Evolutionary conservation across 1,140 invertebrate genomes (phyloP), one percentile per base, ranked within the genome.

Genomic region (Chlorops oryzae): DNA sequence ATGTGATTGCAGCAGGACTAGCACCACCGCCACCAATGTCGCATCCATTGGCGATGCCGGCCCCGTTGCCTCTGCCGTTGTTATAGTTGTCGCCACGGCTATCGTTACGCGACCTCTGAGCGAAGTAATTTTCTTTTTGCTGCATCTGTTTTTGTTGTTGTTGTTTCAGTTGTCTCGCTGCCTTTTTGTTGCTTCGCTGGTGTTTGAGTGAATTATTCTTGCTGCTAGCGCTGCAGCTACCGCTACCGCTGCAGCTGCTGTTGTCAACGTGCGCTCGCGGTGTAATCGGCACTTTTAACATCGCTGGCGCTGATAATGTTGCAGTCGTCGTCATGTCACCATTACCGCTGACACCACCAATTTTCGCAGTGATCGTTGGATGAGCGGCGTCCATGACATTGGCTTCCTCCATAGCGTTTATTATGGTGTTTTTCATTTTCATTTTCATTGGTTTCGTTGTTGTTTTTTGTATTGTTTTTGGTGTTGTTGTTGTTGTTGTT

Each of bases 401-500:
- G n/a, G n/a, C n/a, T n/a, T n/a, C n/a, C n/a, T n/a, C n/a, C n/a
- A n/a, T n/a, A n/a, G n/a, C n/a, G n/a, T n/a, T n/a, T n/a, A n/a
- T n/a, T n/a, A n/a, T n/a, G n/a, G n/a, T n/a, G n/a, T n/a, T n/a
- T n/a, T 23, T 15, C 25, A 17, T 17, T 47, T 27, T n/a, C 41
- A 15, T 22, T 3, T 44, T 21, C n/a, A 15, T 47, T 32, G 28
- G n/a, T n/a, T n/a, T n/a, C n/a, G 28, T 15, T 9, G 18, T 47
- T n/a, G 28, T 32, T 51, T 45, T 52, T 24, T 22, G 21, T 24
- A 28, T 38, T 39, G 17, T 23, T 4, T 50, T 22, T 52, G 49
- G 27, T 37, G 50, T 58, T 39, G 51, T 51, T 56, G 53, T 54
- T 25, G 59, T 27, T 55, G 51, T 28, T 28, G n/a, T n/a, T n/a